phyloP scores from a whole-genome alignment of 1,140 invertebrate genomes.

The Neodiprion pinetum region DNA sequence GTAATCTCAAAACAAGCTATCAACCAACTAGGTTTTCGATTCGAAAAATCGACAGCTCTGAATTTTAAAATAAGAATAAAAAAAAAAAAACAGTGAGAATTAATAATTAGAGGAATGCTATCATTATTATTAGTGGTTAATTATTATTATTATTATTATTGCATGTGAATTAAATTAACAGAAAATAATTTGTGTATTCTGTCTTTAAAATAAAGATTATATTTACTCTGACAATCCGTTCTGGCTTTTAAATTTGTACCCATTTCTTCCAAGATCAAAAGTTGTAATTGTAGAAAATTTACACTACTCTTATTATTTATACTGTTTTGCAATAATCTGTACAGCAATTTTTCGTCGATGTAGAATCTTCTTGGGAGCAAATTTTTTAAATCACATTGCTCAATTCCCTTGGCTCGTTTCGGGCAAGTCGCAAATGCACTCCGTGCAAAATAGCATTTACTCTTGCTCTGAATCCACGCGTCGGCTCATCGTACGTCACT shows the following conservation, averaged over 20 bases:
- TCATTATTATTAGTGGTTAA: constrained; percentile 26
- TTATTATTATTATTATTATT: constrained; percentile 34
- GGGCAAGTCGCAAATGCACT: constrained; percentile 42
- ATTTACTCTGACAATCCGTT: constrained; percentile 37
- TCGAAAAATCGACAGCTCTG: neutral
- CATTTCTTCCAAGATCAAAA: constrained; percentile 1
- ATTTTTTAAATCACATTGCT: neutral
- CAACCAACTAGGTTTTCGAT: too few species aligned
- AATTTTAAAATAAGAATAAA: constrained; percentile 6
- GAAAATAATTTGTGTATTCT: constrained; percentile 46
- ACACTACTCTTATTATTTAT: constrained; percentile 14
- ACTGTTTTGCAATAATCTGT: constrained; percentile 35
- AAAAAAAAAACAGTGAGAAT: constrained; percentile 24
- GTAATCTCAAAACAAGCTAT: too few species aligned
- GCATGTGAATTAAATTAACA: constrained; percentile 39
- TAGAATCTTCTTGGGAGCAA: neutral
- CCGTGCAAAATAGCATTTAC: constrained; percentile 48
- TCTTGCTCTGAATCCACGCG: constrained; percentile 37
- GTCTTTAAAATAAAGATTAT: constrained; percentile 48
- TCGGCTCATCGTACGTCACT: constrained; percentile 24
- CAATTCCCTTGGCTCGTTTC: constrained; percentile 32
- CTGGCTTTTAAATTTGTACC: neutral
- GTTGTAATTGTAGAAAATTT: constrained; percentile 16
- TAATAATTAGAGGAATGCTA: constrained; percentile 32
- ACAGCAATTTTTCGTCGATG: neutral